A percentile compares a stretch with the other conserved stretches of the same genome.
Conservation (phyloP, 2,888 invertebrate species). For the Meghimatium bilineatum region DNA sequence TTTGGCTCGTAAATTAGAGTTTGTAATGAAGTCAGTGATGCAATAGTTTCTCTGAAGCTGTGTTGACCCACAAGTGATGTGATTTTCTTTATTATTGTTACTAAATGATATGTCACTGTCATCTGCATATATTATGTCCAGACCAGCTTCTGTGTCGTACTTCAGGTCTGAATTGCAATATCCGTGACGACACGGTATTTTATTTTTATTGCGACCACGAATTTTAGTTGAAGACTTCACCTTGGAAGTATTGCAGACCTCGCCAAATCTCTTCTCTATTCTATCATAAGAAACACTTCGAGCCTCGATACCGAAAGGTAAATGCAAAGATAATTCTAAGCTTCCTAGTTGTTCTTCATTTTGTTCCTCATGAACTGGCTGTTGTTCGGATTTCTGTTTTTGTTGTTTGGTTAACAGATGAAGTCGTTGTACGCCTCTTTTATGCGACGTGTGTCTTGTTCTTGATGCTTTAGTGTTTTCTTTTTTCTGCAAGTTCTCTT, state of each 20-base stretch:
- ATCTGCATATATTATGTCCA: neutral
- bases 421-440: constrained; percentile 27
- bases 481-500: neutral
- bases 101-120: neutral
- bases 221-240: constrained; percentile 15
- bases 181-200: neutral
- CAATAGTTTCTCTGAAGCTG: neutral
- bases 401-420: neutral
- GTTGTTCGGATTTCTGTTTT: neutral
- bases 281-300: neutral
- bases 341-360: neutral
- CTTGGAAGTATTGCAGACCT: neutral
- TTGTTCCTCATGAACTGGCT: neutral
- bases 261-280: neutral
- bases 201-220: neutral
- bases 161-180: constrained; percentile 1
- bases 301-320: neutral
- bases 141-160: neutral
- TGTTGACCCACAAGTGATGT: neutral
- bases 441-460: constrained; percentile 12
- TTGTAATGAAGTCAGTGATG: constrained; percentile 6
- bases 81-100: neutral
- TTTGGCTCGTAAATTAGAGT: neutral
- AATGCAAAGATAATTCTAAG: neutral
- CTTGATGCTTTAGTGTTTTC: neutral